phyloP scores from a whole-genome alignment of 30 jellyfish, hydroid and myxozoan species.

The Cassiopea andromeda region DNA sequence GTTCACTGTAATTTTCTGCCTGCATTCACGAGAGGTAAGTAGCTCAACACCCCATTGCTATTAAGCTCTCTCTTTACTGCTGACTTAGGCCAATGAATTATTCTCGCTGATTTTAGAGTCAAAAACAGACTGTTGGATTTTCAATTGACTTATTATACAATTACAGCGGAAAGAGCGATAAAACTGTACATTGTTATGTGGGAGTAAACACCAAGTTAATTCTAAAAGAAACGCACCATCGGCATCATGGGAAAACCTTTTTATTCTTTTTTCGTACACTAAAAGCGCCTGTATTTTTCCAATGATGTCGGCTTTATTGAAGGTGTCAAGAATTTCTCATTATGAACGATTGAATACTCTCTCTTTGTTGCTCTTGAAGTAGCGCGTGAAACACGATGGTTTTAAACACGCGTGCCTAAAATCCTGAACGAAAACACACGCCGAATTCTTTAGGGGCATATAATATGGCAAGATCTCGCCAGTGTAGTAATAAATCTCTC shows the following conservation, averaged over 20 bases:
- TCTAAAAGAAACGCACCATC: not conserved
- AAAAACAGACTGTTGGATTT: not conserved
- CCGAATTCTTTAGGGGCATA: not conserved
- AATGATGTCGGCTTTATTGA: not conserved
- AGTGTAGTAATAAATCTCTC: not conserved
- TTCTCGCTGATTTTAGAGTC: no score
- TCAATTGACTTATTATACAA: not conserved
- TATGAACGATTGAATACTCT: not conserved
- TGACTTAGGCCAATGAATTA: no score
- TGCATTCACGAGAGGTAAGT: no score
- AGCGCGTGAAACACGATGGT: constrained; percentile 8
- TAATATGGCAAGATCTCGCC: not conserved
- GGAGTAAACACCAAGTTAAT: not conserved
- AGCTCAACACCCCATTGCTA: no score
- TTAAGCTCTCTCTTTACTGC: no score
- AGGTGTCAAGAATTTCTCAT: not conserved
- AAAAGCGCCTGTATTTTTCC: not conserved
- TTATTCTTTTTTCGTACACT: not conserved
- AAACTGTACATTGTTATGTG: not conserved
- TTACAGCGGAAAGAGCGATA: not conserved
- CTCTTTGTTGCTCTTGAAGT: not conserved
- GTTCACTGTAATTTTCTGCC: no score
- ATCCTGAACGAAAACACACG: constrained; percentile 6
- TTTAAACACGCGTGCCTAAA: not conserved
- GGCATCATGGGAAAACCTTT: not conserved